Base-by-base conservation (phyloP, 2,888 invertebrate genomes). In the Coelinius sp. region DNA sequence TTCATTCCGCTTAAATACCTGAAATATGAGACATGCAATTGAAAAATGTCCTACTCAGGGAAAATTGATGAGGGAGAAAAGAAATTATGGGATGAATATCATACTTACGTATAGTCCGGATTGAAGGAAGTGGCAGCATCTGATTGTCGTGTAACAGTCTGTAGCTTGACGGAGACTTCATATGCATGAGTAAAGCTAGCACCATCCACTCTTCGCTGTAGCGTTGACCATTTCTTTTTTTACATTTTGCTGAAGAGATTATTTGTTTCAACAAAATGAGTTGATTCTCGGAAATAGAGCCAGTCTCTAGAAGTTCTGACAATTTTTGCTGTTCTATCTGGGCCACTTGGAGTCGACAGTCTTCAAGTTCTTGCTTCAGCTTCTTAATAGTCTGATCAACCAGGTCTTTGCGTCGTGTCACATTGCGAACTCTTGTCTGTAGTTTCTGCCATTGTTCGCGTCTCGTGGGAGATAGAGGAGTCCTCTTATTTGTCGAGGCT, bases 171-270 rank as follows among this genome's bases (percentile, higher is more conserved):
- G 73, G 52, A 1, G 73, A 73, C 27, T 49, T 24, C 31, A 70
- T 70, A 20, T 73, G 65, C 49, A 70, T 25, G 8, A 73, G 27
- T 12, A 73, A 14, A 22, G 69, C 69, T 17, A 70, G 24, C 49
- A 73, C 35, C 35, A 73, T 53, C 66, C 66, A 73, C 10, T 73
- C 52, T 14, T 73, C 73, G 5, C 17, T 14, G 14, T 70, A 73
- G 2, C 73, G 59, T 14, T 65, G 65, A 35, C 56, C 64, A 1
- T 14, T 56, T 5, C 17, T 59, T 4, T 12, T 38, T 14, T 69
- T 49, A 12, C 10, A 24, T 20, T 66, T 59, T 6, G 35, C 56
- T 38, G 68, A 66, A 0, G 66, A 8, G 6, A 64, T 46, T 8
- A 67, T 56, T 46, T 70, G 62, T 64, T 31, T 44, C 1, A 65